phyloP scores from a whole-genome alignment of 2,888 invertebrate genomes.

The Gortyna flavago region DNA sequence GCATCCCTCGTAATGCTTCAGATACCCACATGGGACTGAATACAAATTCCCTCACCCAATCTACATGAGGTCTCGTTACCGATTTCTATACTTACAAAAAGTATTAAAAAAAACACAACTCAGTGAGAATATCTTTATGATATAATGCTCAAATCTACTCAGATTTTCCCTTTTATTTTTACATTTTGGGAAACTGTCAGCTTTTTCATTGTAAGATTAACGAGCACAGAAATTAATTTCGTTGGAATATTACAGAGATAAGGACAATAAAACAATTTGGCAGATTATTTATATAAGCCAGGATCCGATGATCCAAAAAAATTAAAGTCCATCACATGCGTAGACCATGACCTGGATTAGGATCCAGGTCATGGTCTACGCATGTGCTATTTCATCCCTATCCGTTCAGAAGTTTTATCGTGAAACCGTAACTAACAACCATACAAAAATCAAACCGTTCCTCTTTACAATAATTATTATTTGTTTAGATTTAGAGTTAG shows the following conservation, averaged over 20 bases:
- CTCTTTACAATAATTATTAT: neutral
- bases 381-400: neutral
- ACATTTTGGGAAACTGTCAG: conserved; percentile 36
- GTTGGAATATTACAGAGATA: conserved; percentile 39
- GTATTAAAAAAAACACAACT: conserved; percentile 66
- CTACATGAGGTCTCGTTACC: conserved; percentile 73
- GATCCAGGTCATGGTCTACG: neutral
- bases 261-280: conserved; percentile 35
- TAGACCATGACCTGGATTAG: too few species aligned
- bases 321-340: too few species aligned
- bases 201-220: conserved; percentile 47
- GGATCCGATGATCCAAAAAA: neutral
- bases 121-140: conserved; percentile 49
- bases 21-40: conserved; percentile 72
- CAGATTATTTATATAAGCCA: conserved; percentile 33
- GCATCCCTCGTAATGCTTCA: conserved; percentile 41
- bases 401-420: neutral
- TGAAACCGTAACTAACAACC: neutral
- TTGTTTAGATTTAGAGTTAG: neutral
- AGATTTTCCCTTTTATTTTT: conserved; percentile 42
- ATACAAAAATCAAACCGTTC: neutral
- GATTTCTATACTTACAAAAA: conserved; percentile 67
- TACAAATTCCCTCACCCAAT: conserved; percentile 78
- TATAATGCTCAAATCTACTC: conserved; percentile 40
- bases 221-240: conserved; percentile 42